Conservation (phyloP, 2,888 invertebrate genomes). For the Trichacis sp. region DNA sequence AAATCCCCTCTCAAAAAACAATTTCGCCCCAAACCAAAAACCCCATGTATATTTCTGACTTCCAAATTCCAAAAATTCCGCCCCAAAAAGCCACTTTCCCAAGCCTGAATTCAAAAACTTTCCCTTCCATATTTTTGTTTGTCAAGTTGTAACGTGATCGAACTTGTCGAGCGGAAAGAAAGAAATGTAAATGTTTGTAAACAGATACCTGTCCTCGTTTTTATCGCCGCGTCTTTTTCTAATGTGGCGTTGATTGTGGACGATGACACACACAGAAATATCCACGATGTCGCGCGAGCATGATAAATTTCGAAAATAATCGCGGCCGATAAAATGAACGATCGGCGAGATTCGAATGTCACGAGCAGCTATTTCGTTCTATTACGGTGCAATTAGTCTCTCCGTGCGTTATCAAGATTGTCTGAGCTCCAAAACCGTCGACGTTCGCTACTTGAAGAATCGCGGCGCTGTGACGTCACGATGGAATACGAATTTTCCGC, state of each 20-base stretch:
- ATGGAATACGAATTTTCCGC: too few species aligned
- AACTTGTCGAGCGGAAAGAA: too few species aligned
- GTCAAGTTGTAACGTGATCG: too few species aligned
- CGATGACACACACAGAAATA: constrained; percentile 1
- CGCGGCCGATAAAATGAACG: neutral
- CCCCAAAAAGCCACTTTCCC: too few species aligned
- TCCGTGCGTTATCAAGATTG: constrained; percentile 16
- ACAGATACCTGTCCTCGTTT: neutral
- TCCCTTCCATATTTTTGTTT: too few species aligned
- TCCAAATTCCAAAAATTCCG: too few species aligned
- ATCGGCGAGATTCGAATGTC: neutral
- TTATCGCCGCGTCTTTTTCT: neutral
- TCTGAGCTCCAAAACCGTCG: constrained; percentile 7
- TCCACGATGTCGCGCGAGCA: neutral
- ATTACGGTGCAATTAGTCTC: neutral
- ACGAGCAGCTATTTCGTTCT: neutral
- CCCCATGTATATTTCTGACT: too few species aligned
- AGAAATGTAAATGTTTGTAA: neutral
- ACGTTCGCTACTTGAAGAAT: constrained; percentile 25
- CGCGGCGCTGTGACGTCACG: constrained; percentile 21
- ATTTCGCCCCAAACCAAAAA: too few species aligned
- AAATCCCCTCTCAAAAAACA: too few species aligned
- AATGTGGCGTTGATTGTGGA: neutral
- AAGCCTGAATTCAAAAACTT: too few species aligned
- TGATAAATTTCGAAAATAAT: too few species aligned